Conservation (phyloP, 2,113 vertebrate species). For the Paratilapia polleni region DNA sequence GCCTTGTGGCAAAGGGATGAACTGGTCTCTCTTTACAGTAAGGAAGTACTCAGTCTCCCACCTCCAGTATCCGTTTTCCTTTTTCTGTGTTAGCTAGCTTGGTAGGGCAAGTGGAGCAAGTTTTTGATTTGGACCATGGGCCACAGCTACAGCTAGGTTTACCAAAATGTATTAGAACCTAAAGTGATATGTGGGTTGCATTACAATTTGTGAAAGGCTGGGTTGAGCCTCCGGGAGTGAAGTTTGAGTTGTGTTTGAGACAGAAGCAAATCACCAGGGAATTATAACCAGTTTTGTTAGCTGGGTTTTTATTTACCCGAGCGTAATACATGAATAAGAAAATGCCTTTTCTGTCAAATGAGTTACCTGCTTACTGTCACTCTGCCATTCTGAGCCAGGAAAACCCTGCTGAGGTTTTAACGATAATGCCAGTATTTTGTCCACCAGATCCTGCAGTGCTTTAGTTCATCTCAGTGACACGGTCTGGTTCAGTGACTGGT, state of each 20-base stretch:
- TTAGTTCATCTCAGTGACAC: not conserved
- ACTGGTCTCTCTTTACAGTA: no score
- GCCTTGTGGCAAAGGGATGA: no score
- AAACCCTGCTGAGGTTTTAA: not conserved
- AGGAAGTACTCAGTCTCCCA: no score
- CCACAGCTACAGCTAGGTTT: not conserved
- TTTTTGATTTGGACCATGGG: not conserved
- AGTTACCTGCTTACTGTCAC: not conserved
- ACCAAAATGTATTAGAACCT: no score
- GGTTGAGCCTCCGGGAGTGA: not conserved
- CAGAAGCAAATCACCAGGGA: not conserved
- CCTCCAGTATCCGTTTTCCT: no score
- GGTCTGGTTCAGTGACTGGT: no score
- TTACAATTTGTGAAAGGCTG: not conserved
- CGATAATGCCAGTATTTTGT: not conserved
- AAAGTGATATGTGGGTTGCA: no score
- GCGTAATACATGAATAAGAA: no score
- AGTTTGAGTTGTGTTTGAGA: not conserved
- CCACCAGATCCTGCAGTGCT: not conserved
- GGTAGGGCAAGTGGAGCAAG: not conserved
- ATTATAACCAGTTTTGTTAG: accelerated
- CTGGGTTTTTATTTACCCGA: not conserved
- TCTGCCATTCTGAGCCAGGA: not conserved
- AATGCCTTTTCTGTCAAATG: no score
- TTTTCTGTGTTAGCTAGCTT: not conserved